Evolutionary conservation across 2,888 invertebrate species (phyloP), one percentile per base, ranked within the genome.

Genomic region (Odontocerum albicorne): DNA sequence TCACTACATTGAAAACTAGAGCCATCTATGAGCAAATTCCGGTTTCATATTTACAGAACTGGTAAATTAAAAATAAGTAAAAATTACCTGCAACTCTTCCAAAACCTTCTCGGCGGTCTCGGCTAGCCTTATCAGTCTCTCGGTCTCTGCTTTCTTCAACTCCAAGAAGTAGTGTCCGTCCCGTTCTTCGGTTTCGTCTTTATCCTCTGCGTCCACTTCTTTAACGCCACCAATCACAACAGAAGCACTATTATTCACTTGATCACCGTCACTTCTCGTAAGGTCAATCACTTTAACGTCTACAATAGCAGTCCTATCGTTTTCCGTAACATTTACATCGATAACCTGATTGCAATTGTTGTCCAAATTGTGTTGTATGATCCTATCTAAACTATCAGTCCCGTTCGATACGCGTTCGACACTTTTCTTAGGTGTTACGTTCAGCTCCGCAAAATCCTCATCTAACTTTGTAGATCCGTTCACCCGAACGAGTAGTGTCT

Each of bases 81-180:
- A 36, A 19, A 22, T 61, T 63, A 77, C 77, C 70, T 77, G 73
- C 63, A 84, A 71, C 49, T 67, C 72, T 52, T 82, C 81, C 64
- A 90, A 73, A 64, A 90, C 87, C 59, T 80, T 80, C 65, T 92
- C 92, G 15, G 83, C 84, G 42, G 80, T 76, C 36, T 82, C 84
- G 16, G 90, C 85, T 64, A 89, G 68, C 54, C 76, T 77, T 51
- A 90, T 73, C 62, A 92, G 75, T 64, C 87, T 80, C 62, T 80
- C 80, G 49, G 88, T 85, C 74, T 92, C 90, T 57, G 75, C 81
- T 68, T 87, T 87, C 65, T 92, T 78, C 65, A 91, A 71, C 65
- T 81, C 81, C 63, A 92, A 71, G 72, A 91, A 94, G 70, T 90
- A 88, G 69, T 89, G 82, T 16, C 87, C 93, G 70, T 90, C 86